Evolutionary conservation across 2,113 vertebrate genomes (phyloP).

Genomic region (Aviceda subcristata): DNA sequence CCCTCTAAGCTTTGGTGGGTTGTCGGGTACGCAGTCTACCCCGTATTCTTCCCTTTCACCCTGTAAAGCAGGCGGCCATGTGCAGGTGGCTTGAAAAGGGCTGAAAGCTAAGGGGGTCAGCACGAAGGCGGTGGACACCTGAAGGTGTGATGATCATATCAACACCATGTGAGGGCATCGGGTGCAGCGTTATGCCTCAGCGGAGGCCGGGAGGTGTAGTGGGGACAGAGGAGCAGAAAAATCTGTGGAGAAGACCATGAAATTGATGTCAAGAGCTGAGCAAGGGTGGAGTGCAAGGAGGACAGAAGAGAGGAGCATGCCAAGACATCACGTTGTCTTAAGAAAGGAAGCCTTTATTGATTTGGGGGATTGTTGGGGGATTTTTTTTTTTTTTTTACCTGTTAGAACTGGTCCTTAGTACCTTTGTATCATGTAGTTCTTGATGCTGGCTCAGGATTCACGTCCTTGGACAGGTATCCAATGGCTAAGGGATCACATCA

Average conservation of each 20-base stretch:
- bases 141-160: neutral
- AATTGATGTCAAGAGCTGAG: neutral
- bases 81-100: neutral
- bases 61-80: neutral
- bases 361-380: neutral
- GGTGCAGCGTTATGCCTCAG: accelerated
- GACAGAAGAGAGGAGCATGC: neutral
- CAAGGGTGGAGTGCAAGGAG: neutral
- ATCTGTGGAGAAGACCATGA: neutral
- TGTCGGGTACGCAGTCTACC: neutral
- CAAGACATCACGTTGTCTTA: neutral
- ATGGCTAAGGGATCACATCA: neutral
- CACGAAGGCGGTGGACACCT: neutral
- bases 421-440: neutral
- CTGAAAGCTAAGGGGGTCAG: neutral
- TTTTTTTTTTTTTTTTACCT: conserved; percentile 39
- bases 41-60: conserved; percentile 2
- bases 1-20: neutral
- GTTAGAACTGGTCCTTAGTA: conserved; percentile 14
- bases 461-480: neutral
- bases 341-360: neutral
- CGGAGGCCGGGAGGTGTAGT: neutral
- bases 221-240: neutral
- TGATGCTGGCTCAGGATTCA: neutral
- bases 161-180: neutral